Percentiles rank a stretch among this genome's conserved stretches.
phyloP scores from a whole-genome alignment of 2,888 invertebrate genomes.

The Apodemia mormo region DNA sequence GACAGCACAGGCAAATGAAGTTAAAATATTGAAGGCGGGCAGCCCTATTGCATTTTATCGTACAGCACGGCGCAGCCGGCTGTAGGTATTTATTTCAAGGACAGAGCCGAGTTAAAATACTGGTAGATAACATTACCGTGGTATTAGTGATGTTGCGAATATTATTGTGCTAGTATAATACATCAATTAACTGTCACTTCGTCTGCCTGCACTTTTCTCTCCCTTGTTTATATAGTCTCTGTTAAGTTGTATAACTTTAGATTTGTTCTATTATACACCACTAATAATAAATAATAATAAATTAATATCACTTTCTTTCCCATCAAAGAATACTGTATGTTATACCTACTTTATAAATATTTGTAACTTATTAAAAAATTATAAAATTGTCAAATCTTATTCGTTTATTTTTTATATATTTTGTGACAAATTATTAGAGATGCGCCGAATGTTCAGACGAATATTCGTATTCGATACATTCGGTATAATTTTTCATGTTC shows the following conservation, averaged over 20 bases:
- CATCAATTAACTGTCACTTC: background rate
- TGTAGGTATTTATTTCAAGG: no score
- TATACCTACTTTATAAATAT: background rate
- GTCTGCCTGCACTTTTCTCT: background rate
- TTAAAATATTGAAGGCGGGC: no score
- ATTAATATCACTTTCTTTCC: conserved; percentile 11
- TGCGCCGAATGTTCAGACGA: no score
- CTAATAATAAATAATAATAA: conserved; percentile 14
- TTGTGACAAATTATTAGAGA: background rate
- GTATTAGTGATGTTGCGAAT: no score
- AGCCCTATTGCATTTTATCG: no score
- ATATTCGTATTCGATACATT: no score
- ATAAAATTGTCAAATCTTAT: background rate
- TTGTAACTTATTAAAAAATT: background rate
- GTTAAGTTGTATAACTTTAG: background rate
- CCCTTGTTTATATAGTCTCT: background rate
- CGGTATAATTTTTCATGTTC: no score
- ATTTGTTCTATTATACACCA: background rate
- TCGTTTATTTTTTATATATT: background rate
- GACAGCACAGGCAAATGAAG: no score
- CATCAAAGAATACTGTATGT: conserved; percentile 2
- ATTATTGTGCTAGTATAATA: no score
- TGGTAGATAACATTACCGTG: no score
- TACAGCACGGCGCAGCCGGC: no score
- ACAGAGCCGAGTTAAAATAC: no score